Evolutionary conservation across 2,888 invertebrate species (phyloP).

Genomic region (Uropetala carovei): DNA sequence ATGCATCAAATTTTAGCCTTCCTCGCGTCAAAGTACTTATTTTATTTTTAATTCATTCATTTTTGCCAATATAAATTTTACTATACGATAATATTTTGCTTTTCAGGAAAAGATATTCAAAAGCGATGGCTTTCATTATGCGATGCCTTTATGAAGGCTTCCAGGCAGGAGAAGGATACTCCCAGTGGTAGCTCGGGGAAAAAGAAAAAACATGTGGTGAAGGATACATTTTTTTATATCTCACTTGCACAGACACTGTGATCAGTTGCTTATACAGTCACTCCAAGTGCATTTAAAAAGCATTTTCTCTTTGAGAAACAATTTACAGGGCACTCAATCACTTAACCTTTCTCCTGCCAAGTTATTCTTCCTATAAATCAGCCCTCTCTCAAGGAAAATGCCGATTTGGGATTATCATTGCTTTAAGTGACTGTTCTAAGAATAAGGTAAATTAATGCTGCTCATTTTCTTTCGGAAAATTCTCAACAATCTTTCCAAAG

Average conservation of each 20-base stretch:
- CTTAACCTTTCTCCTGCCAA: constrained; percentile 39
- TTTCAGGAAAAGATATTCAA: too few relatives aligned
- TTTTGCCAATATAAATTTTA: too few relatives aligned
- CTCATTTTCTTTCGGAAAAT: background rate
- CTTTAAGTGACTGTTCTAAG: background rate
- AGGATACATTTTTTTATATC: constrained; percentile 1
- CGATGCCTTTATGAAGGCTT: too few relatives aligned
- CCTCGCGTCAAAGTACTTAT: too few relatives aligned
- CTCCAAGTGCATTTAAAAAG: constrained; percentile 47
- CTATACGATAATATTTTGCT: too few relatives aligned
- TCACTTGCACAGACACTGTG: constrained; percentile 25
- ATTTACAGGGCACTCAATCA: constrained; percentile 55
- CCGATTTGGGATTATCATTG: background rate
- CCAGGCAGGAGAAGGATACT: too few relatives aligned
- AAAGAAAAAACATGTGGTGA: constrained; percentile 43
- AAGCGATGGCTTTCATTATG: too few relatives aligned
- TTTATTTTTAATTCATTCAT: too few relatives aligned
- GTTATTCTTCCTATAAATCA: background rate
- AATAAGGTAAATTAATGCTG: background rate
- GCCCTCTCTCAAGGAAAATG: background rate
- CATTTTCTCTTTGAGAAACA: constrained; percentile 37
- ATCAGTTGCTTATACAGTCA: constrained; percentile 32
- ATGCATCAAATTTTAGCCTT: too few relatives aligned
- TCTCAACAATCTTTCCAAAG: background rate
- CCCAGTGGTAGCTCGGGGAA: too few relatives aligned